Evolutionary conservation across 2,113 vertebrate species (phyloP).

Genomic region (Dromiciops gliroides): DNA sequence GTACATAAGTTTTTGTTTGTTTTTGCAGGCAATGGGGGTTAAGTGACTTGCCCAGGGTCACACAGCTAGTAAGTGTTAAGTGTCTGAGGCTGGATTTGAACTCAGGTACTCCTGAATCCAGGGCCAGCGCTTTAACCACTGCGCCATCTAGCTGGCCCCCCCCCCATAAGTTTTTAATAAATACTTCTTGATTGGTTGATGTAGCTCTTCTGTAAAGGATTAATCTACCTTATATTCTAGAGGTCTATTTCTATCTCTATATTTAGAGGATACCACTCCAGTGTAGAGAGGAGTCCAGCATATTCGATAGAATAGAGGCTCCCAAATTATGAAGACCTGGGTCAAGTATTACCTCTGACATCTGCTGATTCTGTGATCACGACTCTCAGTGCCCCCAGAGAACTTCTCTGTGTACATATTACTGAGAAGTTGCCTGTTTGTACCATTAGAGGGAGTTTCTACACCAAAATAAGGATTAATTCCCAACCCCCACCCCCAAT

Average conservation of each 20-base stretch:
- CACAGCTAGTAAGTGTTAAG: no score
- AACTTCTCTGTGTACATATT: not conserved
- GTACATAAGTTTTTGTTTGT: not conserved
- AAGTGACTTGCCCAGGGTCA: no score
- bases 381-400: not conserved
- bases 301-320: not conserved
- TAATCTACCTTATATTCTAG: not conserved
- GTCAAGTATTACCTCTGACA: not conserved
- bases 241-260: not conserved
- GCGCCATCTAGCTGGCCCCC: no score
- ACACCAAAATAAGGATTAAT: not conserved
- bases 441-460: not conserved
- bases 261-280: not conserved
- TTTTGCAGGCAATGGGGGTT: no score
- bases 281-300: not conserved
- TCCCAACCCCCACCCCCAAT: not conserved
- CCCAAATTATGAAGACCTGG: not conserved
- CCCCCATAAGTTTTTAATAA: not conserved
- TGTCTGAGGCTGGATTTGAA: no score
- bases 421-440: not conserved
- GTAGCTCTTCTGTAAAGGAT: not conserved
- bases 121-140: no score
- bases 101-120: no score
- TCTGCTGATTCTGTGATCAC: not conserved
- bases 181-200: not conserved